Conservation (phyloP, 1,140 invertebrate genomes). For the Druon quercuslanigerum region DNA sequence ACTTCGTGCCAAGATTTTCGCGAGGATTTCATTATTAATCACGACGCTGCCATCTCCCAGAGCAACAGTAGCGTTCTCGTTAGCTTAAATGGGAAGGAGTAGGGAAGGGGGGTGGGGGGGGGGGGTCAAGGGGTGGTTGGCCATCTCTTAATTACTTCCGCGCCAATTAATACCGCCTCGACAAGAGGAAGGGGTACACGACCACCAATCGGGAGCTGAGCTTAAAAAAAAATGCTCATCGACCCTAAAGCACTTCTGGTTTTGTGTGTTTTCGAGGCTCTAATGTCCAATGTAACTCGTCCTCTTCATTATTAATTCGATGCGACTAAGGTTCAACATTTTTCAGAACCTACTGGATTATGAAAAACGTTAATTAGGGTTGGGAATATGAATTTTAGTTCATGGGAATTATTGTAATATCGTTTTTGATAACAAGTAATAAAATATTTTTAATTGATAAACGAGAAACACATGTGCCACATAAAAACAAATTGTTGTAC, state of each 20-base stretch:
- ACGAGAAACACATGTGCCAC: no score
- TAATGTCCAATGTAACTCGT: not conserved
- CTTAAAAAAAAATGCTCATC: constrained; percentile 38
- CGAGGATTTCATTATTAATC: constrained; percentile 72
- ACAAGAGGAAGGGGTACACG: constrained; percentile 56
- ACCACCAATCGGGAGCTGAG: constrained; percentile 59
- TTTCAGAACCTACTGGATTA: not conserved
- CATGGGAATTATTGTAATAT: no score
- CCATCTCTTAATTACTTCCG: constrained; percentile 75
- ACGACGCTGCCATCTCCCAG: constrained; percentile 68
- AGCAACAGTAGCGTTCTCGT: constrained; percentile 66
- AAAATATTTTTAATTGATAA: no score
- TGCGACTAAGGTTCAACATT: not conserved
- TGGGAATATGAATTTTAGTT: no score
- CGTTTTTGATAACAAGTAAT: no score
- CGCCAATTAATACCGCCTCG: constrained; percentile 72
- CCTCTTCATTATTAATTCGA: constrained; percentile 12
- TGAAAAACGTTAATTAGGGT: not conserved
- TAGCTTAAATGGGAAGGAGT: constrained; percentile 55
- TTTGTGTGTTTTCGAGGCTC: constrained; percentile 13
- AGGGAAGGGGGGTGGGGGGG: constrained; percentile 42
- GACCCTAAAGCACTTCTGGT: constrained; percentile 20
- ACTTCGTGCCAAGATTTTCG: constrained; percentile 53
- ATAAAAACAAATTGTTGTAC: no score
- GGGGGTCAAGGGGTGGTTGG: constrained; percentile 50